Evolutionary conservation across 1,140 invertebrate species (phyloP).

Genomic region (Steinernema khuongi): DNA sequence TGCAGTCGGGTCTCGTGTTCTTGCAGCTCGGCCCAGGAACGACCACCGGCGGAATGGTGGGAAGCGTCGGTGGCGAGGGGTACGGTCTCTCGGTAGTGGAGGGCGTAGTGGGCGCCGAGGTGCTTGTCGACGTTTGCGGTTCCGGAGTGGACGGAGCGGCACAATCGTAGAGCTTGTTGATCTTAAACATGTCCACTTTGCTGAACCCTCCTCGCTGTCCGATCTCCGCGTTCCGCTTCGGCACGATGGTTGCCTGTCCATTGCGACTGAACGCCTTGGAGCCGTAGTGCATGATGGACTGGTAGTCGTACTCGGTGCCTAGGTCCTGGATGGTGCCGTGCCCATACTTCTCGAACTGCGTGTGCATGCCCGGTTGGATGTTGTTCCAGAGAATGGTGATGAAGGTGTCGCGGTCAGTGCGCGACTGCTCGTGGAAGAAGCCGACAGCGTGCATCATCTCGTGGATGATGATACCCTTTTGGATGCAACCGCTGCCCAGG

Average conservation of each 20-base stretch:
- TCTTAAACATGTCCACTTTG: slow-evolving; percentile 60
- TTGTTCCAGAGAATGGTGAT: slow-evolving; percentile 60
- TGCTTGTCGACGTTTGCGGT: slow-evolving; percentile 21
- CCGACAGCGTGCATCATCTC: slow-evolving; percentile 61
- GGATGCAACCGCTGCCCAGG: slow-evolving; percentile 68
- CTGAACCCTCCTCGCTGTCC: slow-evolving; percentile 62
- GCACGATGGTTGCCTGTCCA: slow-evolving; percentile 60
- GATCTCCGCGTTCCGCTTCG: slow-evolving; percentile 57
- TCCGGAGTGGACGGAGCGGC: slow-evolving; percentile 3
- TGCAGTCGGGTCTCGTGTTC: slow-evolving; percentile 50
- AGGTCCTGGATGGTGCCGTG: slow-evolving; percentile 56
- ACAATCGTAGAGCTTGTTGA: slow-evolving; percentile 62
- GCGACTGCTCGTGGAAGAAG: slow-evolving; percentile 61
- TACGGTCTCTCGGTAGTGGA: slow-evolving; percentile 8
- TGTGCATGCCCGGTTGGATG: slow-evolving; percentile 58
- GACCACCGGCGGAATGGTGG: slow-evolving; percentile 12
- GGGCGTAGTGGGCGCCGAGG: slow-evolving; percentile 22
- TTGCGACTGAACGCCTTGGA: slow-evolving; percentile 60
- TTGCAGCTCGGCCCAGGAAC: slow-evolving; percentile 33
- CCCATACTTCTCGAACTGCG: slow-evolving; percentile 58
- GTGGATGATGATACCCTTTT: slow-evolving; percentile 60
- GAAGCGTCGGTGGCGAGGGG: slow-evolving; percentile 45
- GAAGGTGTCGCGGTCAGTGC: slow-evolving; percentile 59
- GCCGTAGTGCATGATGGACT: slow-evolving; percentile 63
- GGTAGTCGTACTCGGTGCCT: slow-evolving; percentile 60